Conservation (phyloP, 2,113 vertebrate genomes). For the Galeopterus variegatus region DNA sequence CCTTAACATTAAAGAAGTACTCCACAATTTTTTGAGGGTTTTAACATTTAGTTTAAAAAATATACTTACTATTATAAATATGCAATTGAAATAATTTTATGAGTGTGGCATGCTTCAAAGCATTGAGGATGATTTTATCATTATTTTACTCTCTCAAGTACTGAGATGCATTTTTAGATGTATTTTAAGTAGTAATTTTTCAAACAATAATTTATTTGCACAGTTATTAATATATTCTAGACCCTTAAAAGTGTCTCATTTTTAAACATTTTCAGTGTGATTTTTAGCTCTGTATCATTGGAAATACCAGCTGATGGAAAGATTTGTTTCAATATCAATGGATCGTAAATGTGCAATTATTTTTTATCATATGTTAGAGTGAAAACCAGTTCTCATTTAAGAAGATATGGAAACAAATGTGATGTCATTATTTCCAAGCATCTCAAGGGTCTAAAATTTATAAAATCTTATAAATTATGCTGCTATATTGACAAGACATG, state of each 20-base stretch:
- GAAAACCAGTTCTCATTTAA: slow-evolving; percentile 55
- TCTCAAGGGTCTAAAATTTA: slow-evolving; percentile 16
- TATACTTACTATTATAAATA: slow-evolving; percentile 81
- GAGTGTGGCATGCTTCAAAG: slow-evolving; percentile 81
- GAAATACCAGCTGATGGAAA: slow-evolving; percentile 26
- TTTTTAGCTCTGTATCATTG: slow-evolving; percentile 22
- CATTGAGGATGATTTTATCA: slow-evolving; percentile 85
- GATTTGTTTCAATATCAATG: slow-evolving; percentile 55
- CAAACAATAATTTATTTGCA: slow-evolving; percentile 83
- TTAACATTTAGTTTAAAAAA: slow-evolving; percentile 81
- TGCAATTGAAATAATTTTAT: slow-evolving; percentile 84
- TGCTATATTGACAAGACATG: neutral
- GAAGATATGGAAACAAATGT: slow-evolving; percentile 21
- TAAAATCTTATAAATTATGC: slow-evolving; percentile 20
- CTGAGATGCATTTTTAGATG: slow-evolving; percentile 76
- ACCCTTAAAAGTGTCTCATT: slow-evolving; percentile 23
- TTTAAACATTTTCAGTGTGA: slow-evolving; percentile 34
- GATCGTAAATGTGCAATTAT: slow-evolving; percentile 17
- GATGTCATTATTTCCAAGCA: slow-evolving; percentile 52
- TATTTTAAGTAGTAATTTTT: slow-evolving; percentile 83
- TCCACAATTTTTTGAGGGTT: slow-evolving; percentile 77
- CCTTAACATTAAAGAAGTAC: slow-evolving; percentile 77
- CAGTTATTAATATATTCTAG: slow-evolving; percentile 76
- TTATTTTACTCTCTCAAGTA: slow-evolving; percentile 83
- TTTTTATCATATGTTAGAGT: slow-evolving; percentile 62